Evolutionary conservation across 2,888 invertebrate species (phyloP), one percentile per base, ranked within the genome.

Genomic region (Melolontha melolontha): DNA sequence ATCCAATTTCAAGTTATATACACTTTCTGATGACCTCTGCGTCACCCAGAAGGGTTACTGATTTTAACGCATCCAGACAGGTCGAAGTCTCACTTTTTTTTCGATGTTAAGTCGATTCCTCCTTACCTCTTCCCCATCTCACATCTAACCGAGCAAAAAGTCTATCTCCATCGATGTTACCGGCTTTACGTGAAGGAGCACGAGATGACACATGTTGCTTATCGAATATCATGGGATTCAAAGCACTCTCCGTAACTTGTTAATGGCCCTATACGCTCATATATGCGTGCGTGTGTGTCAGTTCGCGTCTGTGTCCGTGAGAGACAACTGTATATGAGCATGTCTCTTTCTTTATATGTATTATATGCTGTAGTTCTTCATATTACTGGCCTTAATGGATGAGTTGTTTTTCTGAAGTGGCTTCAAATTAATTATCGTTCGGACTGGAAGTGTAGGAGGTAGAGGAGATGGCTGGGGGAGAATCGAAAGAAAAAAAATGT

Each of bases 361-460:
- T 65, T 65, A 52, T 54, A 52, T 54, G 42, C 59, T 14, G 40
- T 66, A 52, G 69, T 66, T 51, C 65, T 52, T 69, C 66, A 59
- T 66, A 66, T 69, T 69, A 65, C 69, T 55, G 64, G 52, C 74
- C 78, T 80, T 80, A 81, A 81, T 81, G 80, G 81, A 81, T 77
- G 80, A 79, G 77, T 80, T 80, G 81, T 80, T 81, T 81, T 80
- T 80, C 79, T 78, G 75, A 77, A 78, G 79, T 78, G 80, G 73
- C 79, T 80, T 79, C 79, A 79, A 80, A 80, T 81, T 80, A 80
- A 81, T 81, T 80, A 80, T 47, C 59, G 59, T 62, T 62, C 42
- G 59, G 59, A 11, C 59, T 41, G 49, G 22, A 11, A 17, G 49
- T 17, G 49, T 11, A 27, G 34, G 34, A 51, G 29, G 27, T 12